Percentiles rank a stretch among this genome's conserved stretches.
Conservation (phyloP, 2,888 invertebrate species). For the Pachydiplax longipennis region DNA sequence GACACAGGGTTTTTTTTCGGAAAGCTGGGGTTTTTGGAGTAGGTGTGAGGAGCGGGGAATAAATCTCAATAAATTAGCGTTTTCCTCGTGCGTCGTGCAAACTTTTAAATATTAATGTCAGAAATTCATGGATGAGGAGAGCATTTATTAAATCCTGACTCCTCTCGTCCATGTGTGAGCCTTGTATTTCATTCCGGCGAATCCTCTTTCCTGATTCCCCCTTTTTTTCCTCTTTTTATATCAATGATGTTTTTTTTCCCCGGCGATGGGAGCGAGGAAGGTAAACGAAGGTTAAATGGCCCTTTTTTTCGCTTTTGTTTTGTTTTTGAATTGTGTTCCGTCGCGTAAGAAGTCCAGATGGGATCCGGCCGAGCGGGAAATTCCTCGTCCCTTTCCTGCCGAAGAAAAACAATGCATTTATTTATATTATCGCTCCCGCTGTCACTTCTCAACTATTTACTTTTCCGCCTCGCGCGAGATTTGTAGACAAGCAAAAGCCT, state of each 20-base stretch:
- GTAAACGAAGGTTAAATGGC: slow-evolving; percentile 9
- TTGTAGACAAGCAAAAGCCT: not conserved
- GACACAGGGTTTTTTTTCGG: not conserved
- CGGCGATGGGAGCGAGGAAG: slow-evolving; percentile 4
- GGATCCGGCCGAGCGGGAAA: slow-evolving; percentile 26
- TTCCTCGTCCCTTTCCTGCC: not conserved
- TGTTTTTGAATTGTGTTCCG: slow-evolving; percentile 38
- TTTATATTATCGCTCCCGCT: slow-evolving; percentile 10
- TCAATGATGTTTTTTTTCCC: slow-evolving; percentile 30
- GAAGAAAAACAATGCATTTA: slow-evolving; percentile 37
- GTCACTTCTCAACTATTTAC: slow-evolving; percentile 21
- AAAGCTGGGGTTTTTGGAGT: not conserved
- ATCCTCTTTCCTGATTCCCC: not conserved
- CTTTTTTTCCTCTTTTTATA: slow-evolving; percentile 1
- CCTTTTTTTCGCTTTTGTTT: not conserved
- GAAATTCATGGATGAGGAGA: slow-evolving; percentile 35
- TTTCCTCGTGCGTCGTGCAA: slow-evolving; percentile 36
- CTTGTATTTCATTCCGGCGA: slow-evolving; percentile 17
- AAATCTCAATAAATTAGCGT: slow-evolving; percentile 45
- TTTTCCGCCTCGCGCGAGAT: not conserved
- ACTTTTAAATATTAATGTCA: slow-evolving; percentile 45
- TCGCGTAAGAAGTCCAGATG: slow-evolving; percentile 35
- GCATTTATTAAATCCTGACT: slow-evolving; percentile 38
- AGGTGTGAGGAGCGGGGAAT: not conserved
- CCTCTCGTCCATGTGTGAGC: not conserved